Percentiles rank a stretch among this genome's conserved stretches.
phyloP scores from a whole-genome alignment of 92 coral and sea anemone species.

The Epizoanthus illoricatus region DNA sequence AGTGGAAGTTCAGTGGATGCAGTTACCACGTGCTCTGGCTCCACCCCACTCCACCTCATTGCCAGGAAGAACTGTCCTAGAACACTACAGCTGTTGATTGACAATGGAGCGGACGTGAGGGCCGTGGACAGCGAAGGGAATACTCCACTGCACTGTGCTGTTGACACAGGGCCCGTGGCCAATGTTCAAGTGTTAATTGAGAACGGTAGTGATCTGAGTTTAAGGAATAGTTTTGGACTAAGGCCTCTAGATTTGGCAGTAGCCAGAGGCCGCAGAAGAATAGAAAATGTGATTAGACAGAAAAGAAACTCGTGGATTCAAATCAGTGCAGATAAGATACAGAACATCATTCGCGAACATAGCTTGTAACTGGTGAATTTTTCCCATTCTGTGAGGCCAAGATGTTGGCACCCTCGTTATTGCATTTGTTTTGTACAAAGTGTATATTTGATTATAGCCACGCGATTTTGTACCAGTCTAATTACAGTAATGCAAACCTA shows the following conservation, averaged over 20 bases:
- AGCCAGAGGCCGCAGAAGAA: neutral
- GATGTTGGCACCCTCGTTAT: too few species aligned
- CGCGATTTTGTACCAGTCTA: too few species aligned
- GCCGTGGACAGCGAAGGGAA: slow-evolving; percentile 6
- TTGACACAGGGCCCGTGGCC: slow-evolving; percentile 4
- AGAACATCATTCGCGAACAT: neutral
- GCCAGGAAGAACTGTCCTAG: slow-evolving; percentile 19
- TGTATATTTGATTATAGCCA: too few species aligned
- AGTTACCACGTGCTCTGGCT: slow-evolving; percentile 12
- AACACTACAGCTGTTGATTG: slow-evolving; percentile 24
- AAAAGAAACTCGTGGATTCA: slow-evolving; percentile 5
- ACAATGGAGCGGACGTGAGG: neutral
- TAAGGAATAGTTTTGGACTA: neutral
- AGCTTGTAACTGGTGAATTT: neutral
- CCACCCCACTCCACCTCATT: slow-evolving; percentile 15
- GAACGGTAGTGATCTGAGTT: neutral
- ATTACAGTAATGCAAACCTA: too few species aligned
- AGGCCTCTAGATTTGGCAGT: slow-evolving; percentile 28
- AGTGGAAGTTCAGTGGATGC: neutral
- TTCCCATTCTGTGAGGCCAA: neutral
- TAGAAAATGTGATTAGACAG: slow-evolving; percentile 8
- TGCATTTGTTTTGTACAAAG: too few species aligned
- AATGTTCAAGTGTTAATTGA: slow-evolving; percentile 17
- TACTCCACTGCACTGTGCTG: slow-evolving; percentile 11
- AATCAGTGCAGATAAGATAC: slow-evolving; percentile 4